Base-by-base conservation (phyloP, 2,888 invertebrate species). In the Spodoptera exigua region DNA sequence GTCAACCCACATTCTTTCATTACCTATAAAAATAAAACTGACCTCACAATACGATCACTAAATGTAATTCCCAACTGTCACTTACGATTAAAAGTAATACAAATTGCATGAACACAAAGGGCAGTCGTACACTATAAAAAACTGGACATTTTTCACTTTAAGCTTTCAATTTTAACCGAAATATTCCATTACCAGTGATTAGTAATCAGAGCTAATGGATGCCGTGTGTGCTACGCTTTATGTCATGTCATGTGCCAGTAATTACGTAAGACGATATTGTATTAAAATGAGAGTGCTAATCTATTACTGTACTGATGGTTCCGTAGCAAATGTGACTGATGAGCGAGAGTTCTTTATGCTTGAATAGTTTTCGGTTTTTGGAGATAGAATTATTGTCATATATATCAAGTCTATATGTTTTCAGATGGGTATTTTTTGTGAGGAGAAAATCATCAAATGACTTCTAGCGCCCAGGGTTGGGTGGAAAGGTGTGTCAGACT, bases 171-270 rank as follows among this genome's bases (percentile, higher is more conserved):
- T 71, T 61, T 27, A 27, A 70, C 52, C 47, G 43, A 68, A 68
- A 71, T 58, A 60, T 76, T 82, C 84, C 86, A 87, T 87, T 88
- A 86, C 72, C 71, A 60, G 70, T 83, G 84, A 89, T 88, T 84
- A 83, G 73, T 84, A 87, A 89, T 89, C 87, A 85, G 70, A 75
- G 79, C 74, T 86, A 88, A 88, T 89, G 87, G 86, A 78, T 71
- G 64, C 72, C 78, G 70, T 77, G 71, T 74, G 68, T 61, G 61
- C 70, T 54, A 70, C 59, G 62, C 64, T 84, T 83, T 80, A 66
- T 81, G 81, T 76, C 73, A 58, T 70, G 83, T 83, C 81, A 87
- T 78, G 80, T 76, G 60, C 62, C 37, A 48, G 68, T 79, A 70
- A 79, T 78, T 70, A 76, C 55, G 47, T 56, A 56, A 73, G 69